A percentile compares a stretch with the other conserved stretches of the same genome.
phyloP scores from a whole-genome alignment of 2,113 vertebrate species.

The Dermatemys mawii region DNA sequence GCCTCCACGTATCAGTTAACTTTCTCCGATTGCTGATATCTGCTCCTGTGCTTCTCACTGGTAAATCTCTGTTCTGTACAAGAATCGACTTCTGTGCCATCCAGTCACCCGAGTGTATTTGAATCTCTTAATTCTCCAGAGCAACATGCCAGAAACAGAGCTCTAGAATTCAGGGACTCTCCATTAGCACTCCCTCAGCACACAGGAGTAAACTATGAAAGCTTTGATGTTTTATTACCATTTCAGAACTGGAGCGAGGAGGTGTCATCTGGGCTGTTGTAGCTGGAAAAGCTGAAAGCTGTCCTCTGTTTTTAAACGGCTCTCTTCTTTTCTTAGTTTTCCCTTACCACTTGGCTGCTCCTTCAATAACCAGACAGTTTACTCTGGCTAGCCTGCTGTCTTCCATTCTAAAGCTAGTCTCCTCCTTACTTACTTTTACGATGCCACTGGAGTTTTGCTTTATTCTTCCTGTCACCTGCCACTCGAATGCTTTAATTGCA shows the following conservation, averaged over 20 bases:
- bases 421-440: background rate
- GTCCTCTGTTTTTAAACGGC: background rate
- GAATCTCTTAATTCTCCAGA: background rate
- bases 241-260: background rate
- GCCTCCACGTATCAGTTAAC: background rate
- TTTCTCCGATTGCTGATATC: background rate
- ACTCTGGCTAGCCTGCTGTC: background rate
- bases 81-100: background rate
- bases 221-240: background rate
- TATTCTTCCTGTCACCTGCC: background rate
- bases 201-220: background rate
- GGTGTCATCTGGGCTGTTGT: background rate
- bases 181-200: background rate
- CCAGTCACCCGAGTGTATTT: background rate
- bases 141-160: background rate
- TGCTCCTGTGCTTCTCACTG: background rate
- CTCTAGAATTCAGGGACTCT: background rate
- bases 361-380: background rate
- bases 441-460: background rate
- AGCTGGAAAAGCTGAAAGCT: background rate
- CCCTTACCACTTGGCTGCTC: background rate
- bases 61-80: background rate
- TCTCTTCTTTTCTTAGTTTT: background rate
- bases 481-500: background rate
- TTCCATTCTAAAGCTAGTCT: background rate